Evolutionary conservation across 2,888 invertebrate species (phyloP).

Genomic region (Ichneumon xanthorius): DNA sequence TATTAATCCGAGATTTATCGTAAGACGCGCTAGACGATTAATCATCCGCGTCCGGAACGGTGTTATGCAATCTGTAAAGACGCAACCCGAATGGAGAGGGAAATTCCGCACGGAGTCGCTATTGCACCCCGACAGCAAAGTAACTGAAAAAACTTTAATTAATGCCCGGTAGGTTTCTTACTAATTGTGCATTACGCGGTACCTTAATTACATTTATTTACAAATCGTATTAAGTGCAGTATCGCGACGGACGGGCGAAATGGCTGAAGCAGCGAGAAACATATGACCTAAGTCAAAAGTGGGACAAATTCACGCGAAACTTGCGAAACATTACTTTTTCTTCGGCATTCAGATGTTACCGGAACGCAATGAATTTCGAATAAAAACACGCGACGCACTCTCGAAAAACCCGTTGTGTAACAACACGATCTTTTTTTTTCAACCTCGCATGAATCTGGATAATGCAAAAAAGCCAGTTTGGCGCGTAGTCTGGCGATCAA

Average conservation of each 20-base stretch:
- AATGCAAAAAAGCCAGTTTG: too few species aligned
- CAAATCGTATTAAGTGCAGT: conserved; percentile 3
- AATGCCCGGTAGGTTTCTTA: conserved; percentile 3
- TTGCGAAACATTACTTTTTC: neutral
- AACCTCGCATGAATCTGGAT: neutral
- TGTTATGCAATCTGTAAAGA: neutral
- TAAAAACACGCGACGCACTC: conserved; percentile 3
- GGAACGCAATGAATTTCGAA: neutral
- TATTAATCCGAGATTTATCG: conserved; percentile 30
- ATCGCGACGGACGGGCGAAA: neutral
- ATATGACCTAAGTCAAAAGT: neutral
- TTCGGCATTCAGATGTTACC: neutral
- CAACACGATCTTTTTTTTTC: neutral
- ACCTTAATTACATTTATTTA: neutral
- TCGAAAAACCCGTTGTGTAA: neutral
- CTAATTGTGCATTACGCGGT: neutral
- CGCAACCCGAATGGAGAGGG: neutral
- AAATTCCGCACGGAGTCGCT: neutral
- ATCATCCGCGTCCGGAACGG: conserved; percentile 15
- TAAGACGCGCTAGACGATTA: conserved; percentile 20
- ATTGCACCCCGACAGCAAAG: neutral
- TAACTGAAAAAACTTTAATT: conserved; percentile 21
- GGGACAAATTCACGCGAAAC: neutral
- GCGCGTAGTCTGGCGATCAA: neutral
- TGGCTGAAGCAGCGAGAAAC: neutral